Base-by-base conservation (phyloP, 1,140 invertebrate species). In the Gonatopus flavifemur region DNA sequence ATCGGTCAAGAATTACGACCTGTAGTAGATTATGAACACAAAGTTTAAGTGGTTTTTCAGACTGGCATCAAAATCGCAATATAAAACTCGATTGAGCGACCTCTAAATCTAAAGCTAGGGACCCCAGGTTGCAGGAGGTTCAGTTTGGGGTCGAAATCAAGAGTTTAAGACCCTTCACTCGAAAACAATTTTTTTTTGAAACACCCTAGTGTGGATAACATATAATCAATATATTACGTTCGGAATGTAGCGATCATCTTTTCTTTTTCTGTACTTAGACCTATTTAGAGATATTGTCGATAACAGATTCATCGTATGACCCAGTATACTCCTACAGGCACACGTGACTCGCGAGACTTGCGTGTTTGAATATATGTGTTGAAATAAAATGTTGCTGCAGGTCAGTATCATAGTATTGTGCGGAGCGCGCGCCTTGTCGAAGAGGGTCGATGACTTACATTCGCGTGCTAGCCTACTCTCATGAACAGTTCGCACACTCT, bases 381-480 rank as follows among this genome's bases (percentile, higher is more conserved):
- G 66, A 70, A 69, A n/a, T 67, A 66, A 64, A 70, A 55, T 52
- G 59, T 69, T 67, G 55, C 55, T 57, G 56, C 57, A 66, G 68
- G 67, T 68, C 59, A 71, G 62, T 70, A 65, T 64, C 46, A 39
- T 59, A 42, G 59, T 60, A 67, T 69, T 70, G 57, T 67, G 58
- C 56, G 61, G 62, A 36, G 45, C 47, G 57, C 32, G 48, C 47
- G 45, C 49, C n/a, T n/a, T n/a, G 31, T 16, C 52, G 55, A 44
- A 48, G 32, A 52, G 56, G 70, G 70, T 72, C 70, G 69, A 71
- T 65, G 70, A 70, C 70, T 69, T 58, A 60, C 60, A 67, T 64
- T 74, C 62, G 71, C 71, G 70, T 74, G 71, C 56, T 52, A 64
- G 60, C 57, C n/a, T n/a, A n/a, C 54, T 60, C 58, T 70, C 69